Evolutionary conservation across 2,113 vertebrate species (phyloP).

Genomic region (Megaceryle maxima): DNA sequence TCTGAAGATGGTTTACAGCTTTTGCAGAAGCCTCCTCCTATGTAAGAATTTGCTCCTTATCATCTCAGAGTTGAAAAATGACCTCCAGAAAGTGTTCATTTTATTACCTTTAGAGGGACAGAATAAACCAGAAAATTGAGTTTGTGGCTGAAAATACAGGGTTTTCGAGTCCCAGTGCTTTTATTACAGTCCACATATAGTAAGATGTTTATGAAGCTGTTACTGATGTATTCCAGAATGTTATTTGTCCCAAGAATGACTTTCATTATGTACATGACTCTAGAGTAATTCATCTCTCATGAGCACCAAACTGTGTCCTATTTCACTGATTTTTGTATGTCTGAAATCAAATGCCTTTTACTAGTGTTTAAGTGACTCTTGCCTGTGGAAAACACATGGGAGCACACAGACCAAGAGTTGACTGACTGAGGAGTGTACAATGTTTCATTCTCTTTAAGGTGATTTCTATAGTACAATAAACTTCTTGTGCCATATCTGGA

Average conservation of each 20-base stretch:
- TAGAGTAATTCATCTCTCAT: not conserved
- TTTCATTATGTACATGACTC: not conserved
- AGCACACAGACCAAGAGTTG: not conserved
- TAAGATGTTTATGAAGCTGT: not conserved
- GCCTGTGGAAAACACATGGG: not conserved
- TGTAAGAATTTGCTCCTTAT: not conserved
- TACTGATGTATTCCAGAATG: not conserved
- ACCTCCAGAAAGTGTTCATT: not conserved
- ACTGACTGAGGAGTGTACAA: not conserved
- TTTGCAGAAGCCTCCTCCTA: not conserved
- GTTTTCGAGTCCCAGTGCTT: not conserved
- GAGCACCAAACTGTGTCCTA: not conserved
- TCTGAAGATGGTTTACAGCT: not conserved
- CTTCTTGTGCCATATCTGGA: not conserved
- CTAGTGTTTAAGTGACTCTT: not conserved
- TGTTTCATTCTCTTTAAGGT: not conserved
- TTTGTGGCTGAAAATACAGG: not conserved
- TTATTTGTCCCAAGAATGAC: not conserved
- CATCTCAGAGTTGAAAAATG: not conserved
- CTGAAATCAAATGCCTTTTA: not conserved
- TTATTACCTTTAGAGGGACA: not conserved
- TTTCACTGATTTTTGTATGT: not conserved
- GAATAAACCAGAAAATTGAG: conserved; percentile 1
- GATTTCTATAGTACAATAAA: not conserved
- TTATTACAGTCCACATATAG: not conserved